Conservation (phyloP, 2,888 invertebrate genomes). For the Trypoxylon attenuatum region DNA sequence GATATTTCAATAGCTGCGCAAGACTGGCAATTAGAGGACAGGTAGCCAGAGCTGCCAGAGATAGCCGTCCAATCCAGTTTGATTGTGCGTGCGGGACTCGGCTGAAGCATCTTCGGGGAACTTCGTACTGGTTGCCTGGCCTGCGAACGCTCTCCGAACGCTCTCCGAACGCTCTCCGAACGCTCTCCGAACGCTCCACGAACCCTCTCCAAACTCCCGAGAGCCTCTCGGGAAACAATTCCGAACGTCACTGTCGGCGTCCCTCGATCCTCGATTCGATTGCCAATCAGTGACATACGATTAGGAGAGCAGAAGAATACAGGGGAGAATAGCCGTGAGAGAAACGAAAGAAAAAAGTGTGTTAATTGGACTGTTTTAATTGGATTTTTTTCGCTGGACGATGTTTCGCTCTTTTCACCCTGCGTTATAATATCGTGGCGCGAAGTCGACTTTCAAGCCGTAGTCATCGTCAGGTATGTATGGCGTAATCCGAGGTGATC, state of each 20-base stretch:
- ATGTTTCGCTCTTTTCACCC: no score
- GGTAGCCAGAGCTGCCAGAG: constrained; percentile 19
- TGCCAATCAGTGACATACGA: no score
- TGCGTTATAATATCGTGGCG: background rate
- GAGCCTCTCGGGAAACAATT: background rate
- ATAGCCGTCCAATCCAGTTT: constrained; percentile 17
- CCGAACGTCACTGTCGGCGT: no score
- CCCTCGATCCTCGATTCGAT: no score
- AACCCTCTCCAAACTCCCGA: background rate
- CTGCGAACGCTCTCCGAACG: background rate
- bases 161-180: background rate
- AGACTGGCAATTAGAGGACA: constrained; percentile 36
- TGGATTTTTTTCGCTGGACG: no score
- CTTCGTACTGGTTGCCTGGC: background rate
- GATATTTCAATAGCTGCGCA: constrained; percentile 33
- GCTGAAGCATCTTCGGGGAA: constrained; percentile 34
- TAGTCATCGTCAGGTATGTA: background rate
- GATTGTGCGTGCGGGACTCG: constrained; percentile 20
- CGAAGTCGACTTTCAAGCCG: background rate
- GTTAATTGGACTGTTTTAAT: no score
- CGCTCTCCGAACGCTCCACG: background rate
- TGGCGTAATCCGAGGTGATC: background rate
- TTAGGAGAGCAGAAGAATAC: background rate
- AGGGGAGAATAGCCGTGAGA: background rate
- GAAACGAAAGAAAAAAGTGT: no score